phyloP scores from a whole-genome alignment of 2,113 vertebrate genomes.

The Daphoenositta chrysoptera region DNA sequence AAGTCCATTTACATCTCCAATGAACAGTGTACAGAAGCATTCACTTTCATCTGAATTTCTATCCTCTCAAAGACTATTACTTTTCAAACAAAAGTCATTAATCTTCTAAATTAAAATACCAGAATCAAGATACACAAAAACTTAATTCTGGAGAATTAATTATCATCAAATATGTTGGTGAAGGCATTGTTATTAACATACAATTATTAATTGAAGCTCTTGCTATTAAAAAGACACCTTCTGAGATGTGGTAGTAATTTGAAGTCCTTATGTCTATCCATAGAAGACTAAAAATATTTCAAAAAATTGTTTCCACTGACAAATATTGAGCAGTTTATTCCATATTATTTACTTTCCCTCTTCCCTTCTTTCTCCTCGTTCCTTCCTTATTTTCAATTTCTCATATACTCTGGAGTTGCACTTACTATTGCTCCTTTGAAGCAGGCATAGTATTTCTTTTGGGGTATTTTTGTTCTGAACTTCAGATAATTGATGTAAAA shows the following conservation, averaged over 20 bases:
- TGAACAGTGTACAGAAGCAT: not conserved
- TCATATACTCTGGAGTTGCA: not conserved
- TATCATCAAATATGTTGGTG: not conserved
- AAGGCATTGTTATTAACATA: not conserved
- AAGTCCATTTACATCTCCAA: not conserved
- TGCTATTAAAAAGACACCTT: not conserved
- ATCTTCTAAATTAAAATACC: not conserved
- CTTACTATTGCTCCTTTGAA: not conserved
- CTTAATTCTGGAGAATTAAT: not conserved
- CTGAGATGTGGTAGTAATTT: not conserved
- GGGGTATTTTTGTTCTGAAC: not conserved
- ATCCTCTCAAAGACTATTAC: not conserved
- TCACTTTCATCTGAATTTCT: not conserved
- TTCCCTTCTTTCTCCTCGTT: not conserved
- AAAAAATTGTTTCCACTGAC: not conserved
- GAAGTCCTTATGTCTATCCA: not conserved
- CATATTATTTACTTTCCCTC: not conserved
- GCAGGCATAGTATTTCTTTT: fast-evolving
- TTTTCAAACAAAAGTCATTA: not conserved
- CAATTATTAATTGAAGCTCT: not conserved
- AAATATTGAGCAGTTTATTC: slow-evolving; percentile 30
- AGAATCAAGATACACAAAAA: not conserved
- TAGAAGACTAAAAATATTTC: not conserved
- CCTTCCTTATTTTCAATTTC: not conserved
- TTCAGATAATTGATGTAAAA: not conserved